A percentile compares a stretch with the other conserved stretches of the same genome.
Evolutionary conservation across 2,797 vertebrate genomes (phyloP).

Genomic region (Pseudopleuronectes americanus): DNA sequence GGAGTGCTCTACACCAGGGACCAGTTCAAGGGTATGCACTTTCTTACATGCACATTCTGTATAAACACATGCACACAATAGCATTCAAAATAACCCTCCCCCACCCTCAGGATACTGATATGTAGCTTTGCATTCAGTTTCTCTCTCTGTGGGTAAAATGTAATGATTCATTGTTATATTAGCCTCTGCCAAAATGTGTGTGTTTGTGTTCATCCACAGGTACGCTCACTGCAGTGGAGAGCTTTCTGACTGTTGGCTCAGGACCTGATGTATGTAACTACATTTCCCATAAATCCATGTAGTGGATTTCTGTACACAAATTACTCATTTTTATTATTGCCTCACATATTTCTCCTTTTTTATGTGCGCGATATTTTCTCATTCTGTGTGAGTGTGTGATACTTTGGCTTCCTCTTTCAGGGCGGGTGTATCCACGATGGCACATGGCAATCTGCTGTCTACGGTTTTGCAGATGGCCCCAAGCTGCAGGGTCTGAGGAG

Average conservation of each 20-base stretch:
- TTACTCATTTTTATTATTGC: neutral
- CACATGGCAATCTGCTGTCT: conserved; percentile 95
- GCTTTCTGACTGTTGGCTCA: conserved; percentile 87
- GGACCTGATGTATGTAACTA: conserved; percentile 89
- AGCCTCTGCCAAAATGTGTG: neutral
- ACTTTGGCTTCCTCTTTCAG: conserved; percentile 67
- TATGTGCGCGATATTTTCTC: neutral
- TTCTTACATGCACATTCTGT: neutral
- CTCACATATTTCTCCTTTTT: neutral
- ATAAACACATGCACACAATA: neutral
- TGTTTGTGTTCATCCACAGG: conserved; percentile 77
- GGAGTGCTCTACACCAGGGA: conserved; percentile 94
- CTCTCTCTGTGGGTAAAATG: neutral
- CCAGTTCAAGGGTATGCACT: conserved; percentile 88
- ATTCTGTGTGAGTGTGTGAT: neutral
- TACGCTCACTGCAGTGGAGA: conserved; percentile 93
- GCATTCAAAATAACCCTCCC: too few relatives aligned
- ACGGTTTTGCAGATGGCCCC: conserved; percentile 86
- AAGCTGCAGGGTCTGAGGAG: conserved; percentile 87
- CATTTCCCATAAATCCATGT: conserved; percentile 8
- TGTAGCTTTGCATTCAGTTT: neutral
- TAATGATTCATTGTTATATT: conserved; percentile 1
- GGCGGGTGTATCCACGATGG: conserved; percentile 89
- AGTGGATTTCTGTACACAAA: neutral
- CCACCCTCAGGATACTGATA: neutral